phyloP scores from a whole-genome alignment of 64 coral and sea anemone genomes.

The Porites australiensis region DNA sequence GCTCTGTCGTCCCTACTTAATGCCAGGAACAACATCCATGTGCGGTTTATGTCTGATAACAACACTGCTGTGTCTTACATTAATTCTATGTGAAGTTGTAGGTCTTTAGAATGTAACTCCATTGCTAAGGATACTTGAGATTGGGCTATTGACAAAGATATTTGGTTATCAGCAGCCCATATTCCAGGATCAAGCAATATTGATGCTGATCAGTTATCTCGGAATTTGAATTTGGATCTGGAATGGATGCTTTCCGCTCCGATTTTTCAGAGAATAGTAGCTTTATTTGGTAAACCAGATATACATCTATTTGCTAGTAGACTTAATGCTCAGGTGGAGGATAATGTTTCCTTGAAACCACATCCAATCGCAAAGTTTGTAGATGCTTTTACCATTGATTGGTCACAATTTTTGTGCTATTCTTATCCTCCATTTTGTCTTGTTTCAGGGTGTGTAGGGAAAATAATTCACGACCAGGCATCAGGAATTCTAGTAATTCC shows the following conservation, averaged over 20 bases:
- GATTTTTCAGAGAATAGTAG: too few relatives aligned
- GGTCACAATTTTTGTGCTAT: slow-evolving; percentile 44
- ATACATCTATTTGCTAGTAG: slow-evolving; percentile 53
- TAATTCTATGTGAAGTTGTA: too few relatives aligned
- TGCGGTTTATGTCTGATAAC: too few relatives aligned
- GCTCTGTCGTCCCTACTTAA: background rate
- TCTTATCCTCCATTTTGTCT: slow-evolving; percentile 68
- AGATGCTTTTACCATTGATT: slow-evolving; percentile 67
- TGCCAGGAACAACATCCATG: too few relatives aligned
- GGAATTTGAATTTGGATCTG: too few relatives aligned
- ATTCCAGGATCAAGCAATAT: slow-evolving; percentile 41
- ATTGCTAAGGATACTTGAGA: too few relatives aligned
- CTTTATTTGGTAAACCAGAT: background rate
- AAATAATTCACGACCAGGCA: slow-evolving; percentile 39
- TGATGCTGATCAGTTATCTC: background rate
- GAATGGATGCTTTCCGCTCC: too few relatives aligned
- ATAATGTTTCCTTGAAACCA: too few relatives aligned
- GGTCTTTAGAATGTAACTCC: too few relatives aligned
- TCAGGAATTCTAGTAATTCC: slow-evolving; percentile 41
- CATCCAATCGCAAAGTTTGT: slow-evolving; percentile 19
- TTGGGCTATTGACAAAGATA: too few relatives aligned
- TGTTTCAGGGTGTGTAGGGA: slow-evolving; percentile 49
- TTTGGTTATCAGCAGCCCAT: slow-evolving; percentile 8
- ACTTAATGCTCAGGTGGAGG: slow-evolving; percentile 12
- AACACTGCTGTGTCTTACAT: too few relatives aligned